Evolutionary conservation across 2,797 vertebrate genomes (phyloP).

Genomic region (Emys orbicularis): DNA sequence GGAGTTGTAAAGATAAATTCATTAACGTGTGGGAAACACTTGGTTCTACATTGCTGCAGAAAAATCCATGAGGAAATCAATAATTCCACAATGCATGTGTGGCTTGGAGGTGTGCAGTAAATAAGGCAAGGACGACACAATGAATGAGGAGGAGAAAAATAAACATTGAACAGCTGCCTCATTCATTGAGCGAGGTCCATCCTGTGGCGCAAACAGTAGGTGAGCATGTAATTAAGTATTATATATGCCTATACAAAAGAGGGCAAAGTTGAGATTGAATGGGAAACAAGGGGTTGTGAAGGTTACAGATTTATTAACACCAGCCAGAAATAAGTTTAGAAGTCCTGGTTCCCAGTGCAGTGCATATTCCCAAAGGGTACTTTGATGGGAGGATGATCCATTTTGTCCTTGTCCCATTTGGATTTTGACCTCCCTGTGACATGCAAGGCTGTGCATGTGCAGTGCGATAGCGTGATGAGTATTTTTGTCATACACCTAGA

Average conservation of each 20-base stretch:
- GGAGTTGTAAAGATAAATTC: neutral
- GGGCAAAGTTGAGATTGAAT: neutral
- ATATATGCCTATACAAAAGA: neutral
- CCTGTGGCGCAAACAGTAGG: neutral
- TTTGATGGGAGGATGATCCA: neutral
- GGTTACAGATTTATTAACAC: neutral
- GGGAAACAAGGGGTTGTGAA: neutral
- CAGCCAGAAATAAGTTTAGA: neutral
- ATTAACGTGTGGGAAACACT: neutral
- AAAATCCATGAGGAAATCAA: neutral
- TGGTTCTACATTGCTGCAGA: neutral
- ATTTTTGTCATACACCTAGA: neutral
- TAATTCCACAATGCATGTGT: neutral
- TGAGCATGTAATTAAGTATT: neutral
- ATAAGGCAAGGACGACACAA: neutral
- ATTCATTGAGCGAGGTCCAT: neutral
- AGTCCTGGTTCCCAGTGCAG: neutral
- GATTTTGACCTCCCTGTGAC: neutral
- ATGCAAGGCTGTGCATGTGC: neutral
- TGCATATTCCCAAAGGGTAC: neutral
- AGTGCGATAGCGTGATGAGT: neutral
- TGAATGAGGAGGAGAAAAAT: neutral
- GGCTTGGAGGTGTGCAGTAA: neutral
- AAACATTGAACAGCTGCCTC: neutral
- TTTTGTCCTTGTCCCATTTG: neutral